phyloP scores from a whole-genome alignment of 2,888 invertebrate species.

The Cartodere bifasciata region DNA sequence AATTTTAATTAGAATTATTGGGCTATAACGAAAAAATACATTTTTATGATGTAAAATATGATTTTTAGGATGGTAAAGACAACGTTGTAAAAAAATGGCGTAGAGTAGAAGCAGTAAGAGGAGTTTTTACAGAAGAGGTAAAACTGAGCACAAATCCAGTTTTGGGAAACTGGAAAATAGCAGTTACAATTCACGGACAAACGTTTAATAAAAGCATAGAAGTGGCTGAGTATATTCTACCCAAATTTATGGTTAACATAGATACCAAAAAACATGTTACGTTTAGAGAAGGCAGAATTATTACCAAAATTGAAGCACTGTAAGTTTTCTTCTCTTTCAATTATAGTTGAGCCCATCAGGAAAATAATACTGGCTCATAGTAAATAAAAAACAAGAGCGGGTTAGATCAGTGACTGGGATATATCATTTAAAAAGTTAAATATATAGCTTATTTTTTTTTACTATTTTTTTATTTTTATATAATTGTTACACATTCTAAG shows the following conservation, averaged over 20 bases:
- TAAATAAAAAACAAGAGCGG: no score
- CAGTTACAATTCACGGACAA: conserved; percentile 46
- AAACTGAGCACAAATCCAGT: conserved; percentile 71
- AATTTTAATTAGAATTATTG: no score
- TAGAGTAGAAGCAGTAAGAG: conserved; percentile 50
- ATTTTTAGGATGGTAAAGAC: conserved; percentile 54
- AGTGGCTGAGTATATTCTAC: conserved; percentile 84
- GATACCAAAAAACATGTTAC: conserved; percentile 72
- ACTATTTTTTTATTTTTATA: no score
- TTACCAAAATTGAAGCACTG: conserved; percentile 71
- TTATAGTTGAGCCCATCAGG: no score
- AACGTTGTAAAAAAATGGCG: conserved; percentile 76
- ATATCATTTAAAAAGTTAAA: no score
- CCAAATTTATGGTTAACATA: conserved; percentile 83
- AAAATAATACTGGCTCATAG: no score
- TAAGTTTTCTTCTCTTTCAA: no score
- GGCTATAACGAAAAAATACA: not conserved
- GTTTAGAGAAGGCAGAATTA: conserved; percentile 65
- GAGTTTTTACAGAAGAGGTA: conserved; percentile 65
- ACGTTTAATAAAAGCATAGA: conserved; percentile 52
- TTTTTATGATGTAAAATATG: not conserved
- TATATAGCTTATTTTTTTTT: no score
- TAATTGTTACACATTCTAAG: no score
- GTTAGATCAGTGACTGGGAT: no score
- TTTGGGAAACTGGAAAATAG: conserved; percentile 78